These are phyloP conservation scores for Girardia tigrina DNA, from an alignment of 2,888 invertebrate species.

Conservation along the genomic window DNA sequence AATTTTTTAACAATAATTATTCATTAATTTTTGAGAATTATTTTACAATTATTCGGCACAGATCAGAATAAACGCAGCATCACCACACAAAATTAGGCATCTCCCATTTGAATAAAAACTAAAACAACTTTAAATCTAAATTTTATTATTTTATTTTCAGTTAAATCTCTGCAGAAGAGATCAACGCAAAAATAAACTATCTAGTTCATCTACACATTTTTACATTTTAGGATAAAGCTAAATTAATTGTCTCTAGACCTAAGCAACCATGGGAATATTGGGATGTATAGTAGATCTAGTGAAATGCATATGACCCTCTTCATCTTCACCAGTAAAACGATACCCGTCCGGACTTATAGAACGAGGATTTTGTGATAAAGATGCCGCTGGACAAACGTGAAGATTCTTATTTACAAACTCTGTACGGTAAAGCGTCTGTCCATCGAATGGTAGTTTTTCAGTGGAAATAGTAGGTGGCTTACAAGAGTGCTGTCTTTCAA, in stretches of 20 bases:
- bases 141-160: too few species aligned
- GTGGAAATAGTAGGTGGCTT: neutral
- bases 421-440: neutral
- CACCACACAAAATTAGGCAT: too few species aligned
- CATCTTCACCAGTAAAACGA: slow-evolving; percentile 5
- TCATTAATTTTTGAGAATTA: too few species aligned
- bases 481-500: neutral
- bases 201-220: too few species aligned
- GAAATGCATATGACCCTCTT: neutral
- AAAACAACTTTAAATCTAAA: too few species aligned
- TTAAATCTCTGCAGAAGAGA: too few species aligned
- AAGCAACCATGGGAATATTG: neutral
- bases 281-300: neutral
- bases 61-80: too few species aligned
- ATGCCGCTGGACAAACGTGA: neutral
- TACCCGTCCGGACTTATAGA: neutral
- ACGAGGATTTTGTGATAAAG: slow-evolving; percentile 7
- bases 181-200: too few species aligned
- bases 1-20: too few species aligned
- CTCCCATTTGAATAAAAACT: too few species aligned
- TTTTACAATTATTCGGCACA: too few species aligned
- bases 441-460: slow-evolving; percentile 16
- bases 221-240: too few species aligned
- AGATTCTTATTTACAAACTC: neutral
- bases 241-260: neutral